Evolutionary conservation across 1,140 invertebrate species (phyloP), one percentile per base, ranked within the genome.

Genomic region (Sitobion miscanthi): DNA sequence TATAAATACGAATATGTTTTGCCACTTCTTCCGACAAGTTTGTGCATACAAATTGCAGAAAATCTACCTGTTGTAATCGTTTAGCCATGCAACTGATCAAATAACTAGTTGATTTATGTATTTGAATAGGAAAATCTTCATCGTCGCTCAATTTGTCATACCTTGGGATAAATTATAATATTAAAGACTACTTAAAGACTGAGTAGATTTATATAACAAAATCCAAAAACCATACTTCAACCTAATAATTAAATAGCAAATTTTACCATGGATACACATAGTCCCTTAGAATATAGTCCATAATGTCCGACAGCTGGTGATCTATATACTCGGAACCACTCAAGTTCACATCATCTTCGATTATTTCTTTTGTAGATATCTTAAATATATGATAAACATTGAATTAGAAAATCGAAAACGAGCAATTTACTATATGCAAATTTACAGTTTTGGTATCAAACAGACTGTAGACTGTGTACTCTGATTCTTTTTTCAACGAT

Each of bases 221-320:
- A 42, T 7, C 7, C 38, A 47, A 52, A 54, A 23, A 21, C 52
- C 21, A 54, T 21, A 54, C 20, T 54, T 52, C 14, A 52, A 49
- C 47, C 47, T 38, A 57, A 17, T 90, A 54, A 89, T 25, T 52
- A 38, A 38, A 42, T 9, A n/a, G 0, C 69, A 45, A 69, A 47
- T 45, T 95, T 95, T 97, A 98, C 98, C 98, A 98, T 21, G 97
- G 96, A 94, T 96, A 96, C 30, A 98, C 96, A 95, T 98, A 98
- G 96, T 98, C 97, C 94, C 97, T 95, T 91, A 98, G 96, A 88
- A 97, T 95, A 94, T 96, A 97, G 94, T 97, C 96, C 94, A 98
- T 95, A 94, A 98, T 97, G 95, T 97, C 97, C 95, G 97, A 96
- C 93, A 97, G 95, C 94, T 96, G 96, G 94, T 97, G 97, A 95